Percentiles rank a stretch among this genome's conserved stretches.
Conservation (phyloP, 2,113 vertebrate genomes). For the Callocephalon fimbriatum region DNA sequence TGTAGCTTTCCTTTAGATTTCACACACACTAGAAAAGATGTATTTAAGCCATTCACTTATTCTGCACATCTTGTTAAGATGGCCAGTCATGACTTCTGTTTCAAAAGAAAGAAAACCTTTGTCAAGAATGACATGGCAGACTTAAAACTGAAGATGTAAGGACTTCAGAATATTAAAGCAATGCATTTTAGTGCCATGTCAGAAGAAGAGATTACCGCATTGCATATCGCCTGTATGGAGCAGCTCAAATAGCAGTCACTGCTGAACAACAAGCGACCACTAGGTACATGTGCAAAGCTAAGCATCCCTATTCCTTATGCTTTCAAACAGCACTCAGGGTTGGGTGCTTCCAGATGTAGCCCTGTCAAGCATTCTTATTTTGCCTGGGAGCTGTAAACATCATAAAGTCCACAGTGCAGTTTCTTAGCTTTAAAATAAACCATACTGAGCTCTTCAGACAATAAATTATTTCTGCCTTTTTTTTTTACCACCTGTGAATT, state of each 20-base stretch:
- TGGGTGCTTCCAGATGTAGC: background rate
- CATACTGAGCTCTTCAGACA: background rate
- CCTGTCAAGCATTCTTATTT: background rate
- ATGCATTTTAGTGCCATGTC: background rate
- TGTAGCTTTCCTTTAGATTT: background rate
- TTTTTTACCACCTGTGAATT: background rate
- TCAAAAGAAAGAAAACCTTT: background rate
- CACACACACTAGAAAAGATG: background rate
- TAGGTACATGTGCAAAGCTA: fast-evolving
- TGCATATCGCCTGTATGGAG: background rate
- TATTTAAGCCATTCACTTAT: background rate
- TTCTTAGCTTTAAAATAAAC: constrained; percentile 14
- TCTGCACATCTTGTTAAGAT: background rate
- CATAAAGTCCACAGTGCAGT: background rate
- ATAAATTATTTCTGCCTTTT: background rate
- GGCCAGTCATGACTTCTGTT: background rate
- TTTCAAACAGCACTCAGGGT: background rate
- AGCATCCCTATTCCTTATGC: fast-evolving
- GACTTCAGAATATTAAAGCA: background rate
- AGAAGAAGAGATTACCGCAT: background rate
- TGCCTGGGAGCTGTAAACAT: background rate
- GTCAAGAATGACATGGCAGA: background rate
- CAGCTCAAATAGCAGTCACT: background rate
- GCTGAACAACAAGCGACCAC: background rate
- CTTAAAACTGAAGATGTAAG: background rate